Evolutionary conservation across 1,140 invertebrate species (phyloP), one percentile per base, ranked within the genome.

Genomic region (Glomeris maerens): DNA sequence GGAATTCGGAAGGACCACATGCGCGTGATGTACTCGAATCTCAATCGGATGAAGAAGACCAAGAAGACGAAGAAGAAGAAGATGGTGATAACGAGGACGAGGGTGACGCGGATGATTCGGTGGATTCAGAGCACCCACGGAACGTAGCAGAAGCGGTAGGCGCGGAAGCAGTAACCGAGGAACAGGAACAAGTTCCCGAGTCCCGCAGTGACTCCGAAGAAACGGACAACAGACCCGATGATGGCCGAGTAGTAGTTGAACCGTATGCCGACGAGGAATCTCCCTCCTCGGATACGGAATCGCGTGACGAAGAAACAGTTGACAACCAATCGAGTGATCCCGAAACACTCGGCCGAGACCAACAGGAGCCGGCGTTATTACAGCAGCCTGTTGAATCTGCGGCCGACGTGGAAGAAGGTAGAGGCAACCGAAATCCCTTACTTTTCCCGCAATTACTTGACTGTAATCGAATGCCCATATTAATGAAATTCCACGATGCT

Each of bases 91-190:
- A 55, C 0, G 64, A 68, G 50, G 60, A 66, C 42, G 64, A 65
- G 17, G 61, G 62, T 36, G 57, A 62, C 3, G 64, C 64, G 26
- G 64, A 66, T 45, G 63, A 66, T 47, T 62, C 62, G 20, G 66
- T 67, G 2, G 62, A 60, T 42, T 56, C 63, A 46, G 53, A 62
- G 22, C 60, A 64, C 22, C 29, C 42, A 26, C 25, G 52, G 45
- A 52, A 26, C 54, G 48, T 58, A 47, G 55, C 58, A 45, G 46
- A 53, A 17, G 59, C 63, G 27, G 63, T 62, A 26, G 51, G 57
- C 36, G 57, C 62, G 54, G 52, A 63, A 7, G 52, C 58, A 42
- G 54, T 62, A 50, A 49, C 53, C 22, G 49, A 60, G 31, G 49
- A 58, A 51, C 53, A 71, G 39, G 58, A 57, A 25, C 26, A 47